phyloP scores from a whole-genome alignment of 2,113 vertebrate genomes.

The Dipodomys merriami region DNA sequence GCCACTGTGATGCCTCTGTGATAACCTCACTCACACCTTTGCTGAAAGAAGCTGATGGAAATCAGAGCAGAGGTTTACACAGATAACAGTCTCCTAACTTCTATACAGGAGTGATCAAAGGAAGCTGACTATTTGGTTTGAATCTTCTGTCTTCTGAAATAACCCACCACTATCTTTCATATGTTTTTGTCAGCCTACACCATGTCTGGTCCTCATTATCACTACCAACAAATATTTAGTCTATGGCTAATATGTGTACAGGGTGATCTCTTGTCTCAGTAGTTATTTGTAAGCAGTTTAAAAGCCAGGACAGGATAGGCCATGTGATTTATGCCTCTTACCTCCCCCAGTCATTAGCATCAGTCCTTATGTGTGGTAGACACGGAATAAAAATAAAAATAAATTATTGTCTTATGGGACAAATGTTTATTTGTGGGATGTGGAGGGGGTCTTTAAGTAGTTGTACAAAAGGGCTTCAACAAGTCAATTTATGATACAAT shows the following conservation, averaged over 20 bases:
- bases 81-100: not conserved
- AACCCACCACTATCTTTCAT: not conserved
- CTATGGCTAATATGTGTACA: not conserved
- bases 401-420: too few species aligned
- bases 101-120: not conserved
- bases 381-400: not conserved
- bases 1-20: not conserved
- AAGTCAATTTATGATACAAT: too few species aligned
- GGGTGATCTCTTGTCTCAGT: not conserved
- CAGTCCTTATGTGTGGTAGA: not conserved
- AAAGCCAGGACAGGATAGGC: constrained; percentile 19
- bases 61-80: not conserved
- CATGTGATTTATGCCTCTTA: not conserved
- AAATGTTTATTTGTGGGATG: too few species aligned
- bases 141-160: constrained; percentile 23
- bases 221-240: constrained; percentile 39
- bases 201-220: not conserved
- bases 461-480: too few species aligned
- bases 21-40: not conserved
- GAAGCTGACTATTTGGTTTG: not conserved
- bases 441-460: too few species aligned
- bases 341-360: not conserved
- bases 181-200: not conserved
- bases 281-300: constrained; percentile 25
- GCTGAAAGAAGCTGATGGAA: not conserved